These are phyloP conservation scores for Tachuris rubrigastra DNA, from an alignment of 2,113 vertebrate species.

Conservation along the genomic window DNA sequence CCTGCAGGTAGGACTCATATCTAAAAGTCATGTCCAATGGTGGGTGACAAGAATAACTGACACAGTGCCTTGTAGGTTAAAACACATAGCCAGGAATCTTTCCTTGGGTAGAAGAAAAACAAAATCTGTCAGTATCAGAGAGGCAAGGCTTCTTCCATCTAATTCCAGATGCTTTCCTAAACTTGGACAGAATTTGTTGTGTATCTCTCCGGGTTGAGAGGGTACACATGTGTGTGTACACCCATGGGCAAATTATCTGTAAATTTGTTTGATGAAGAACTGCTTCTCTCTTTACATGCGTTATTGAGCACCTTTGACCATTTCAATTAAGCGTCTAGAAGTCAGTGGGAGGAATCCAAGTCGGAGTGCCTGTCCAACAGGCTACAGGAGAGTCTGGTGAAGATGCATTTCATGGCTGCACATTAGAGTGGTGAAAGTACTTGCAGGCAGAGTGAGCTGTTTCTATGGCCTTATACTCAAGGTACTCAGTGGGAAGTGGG, in stretches of 20 bases:
- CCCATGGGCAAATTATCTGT: not conserved
- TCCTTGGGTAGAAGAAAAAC: not conserved
- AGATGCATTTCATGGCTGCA: not conserved
- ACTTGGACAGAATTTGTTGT: not conserved
- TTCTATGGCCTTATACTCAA: not conserved
- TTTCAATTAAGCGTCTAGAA: not conserved
- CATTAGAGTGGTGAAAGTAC: not conserved
- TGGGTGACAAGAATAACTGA: not conserved
- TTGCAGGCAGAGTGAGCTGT: not conserved
- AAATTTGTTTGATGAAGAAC: not conserved
- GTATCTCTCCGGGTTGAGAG: not conserved
- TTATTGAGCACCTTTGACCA: not conserved
- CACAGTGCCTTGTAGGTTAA: not conserved
- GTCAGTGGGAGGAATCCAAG: not conserved
- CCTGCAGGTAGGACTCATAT: not conserved
- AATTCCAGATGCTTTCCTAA: not conserved
- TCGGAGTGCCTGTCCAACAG: not conserved
- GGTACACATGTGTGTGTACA: no score
- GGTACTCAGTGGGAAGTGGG: not conserved
- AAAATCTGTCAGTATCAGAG: not conserved
- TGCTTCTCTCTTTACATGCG: not conserved
- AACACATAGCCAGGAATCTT: not conserved
- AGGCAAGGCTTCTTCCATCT: not conserved
- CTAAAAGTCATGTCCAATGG: rapidly evolving
- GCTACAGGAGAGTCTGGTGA: not conserved